Conservation (phyloP, 2,888 invertebrate species). For the Teinopalpus imperialis region DNA sequence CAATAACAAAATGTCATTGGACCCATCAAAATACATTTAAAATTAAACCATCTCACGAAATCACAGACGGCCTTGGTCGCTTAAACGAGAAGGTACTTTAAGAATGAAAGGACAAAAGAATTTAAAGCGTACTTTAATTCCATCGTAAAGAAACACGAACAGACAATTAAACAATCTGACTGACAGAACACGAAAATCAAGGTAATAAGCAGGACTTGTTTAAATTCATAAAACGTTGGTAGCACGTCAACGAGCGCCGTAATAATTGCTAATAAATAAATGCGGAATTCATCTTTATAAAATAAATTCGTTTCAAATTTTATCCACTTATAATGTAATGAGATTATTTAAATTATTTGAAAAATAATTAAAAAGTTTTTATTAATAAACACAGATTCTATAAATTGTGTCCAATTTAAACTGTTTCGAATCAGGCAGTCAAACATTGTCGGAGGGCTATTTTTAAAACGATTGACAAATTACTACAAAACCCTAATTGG, state of each 20-base stretch:
- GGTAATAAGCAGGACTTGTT: conserved; percentile 6
- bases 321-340: too few species aligned
- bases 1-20: too few species aligned
- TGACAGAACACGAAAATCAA: conserved; percentile 19
- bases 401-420: too few species aligned
- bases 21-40: conserved; percentile 12
- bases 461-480: conserved; percentile 30
- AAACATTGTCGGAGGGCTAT: conserved; percentile 8
- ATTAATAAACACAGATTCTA: too few species aligned
- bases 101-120: conserved; percentile 23
- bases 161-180: conserved; percentile 19
- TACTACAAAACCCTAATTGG: conserved; percentile 39
- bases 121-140: conserved; percentile 13
- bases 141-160: conserved; percentile 6
- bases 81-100: not conserved
- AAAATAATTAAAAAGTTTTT: too few species aligned
- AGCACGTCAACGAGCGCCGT: conserved; percentile 16
- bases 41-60: conserved; percentile 13
- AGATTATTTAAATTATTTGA: too few species aligned
- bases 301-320: not conserved
- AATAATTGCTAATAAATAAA: not conserved
- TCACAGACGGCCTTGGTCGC: conserved; percentile 14
- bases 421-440: too few species aligned
- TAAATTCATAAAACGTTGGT: conserved; percentile 19
- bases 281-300: not conserved